A percentile compares a stretch with the other conserved stretches of the same genome.
phyloP scores from a whole-genome alignment of 2,797 vertebrate genomes.

The Heliangelus exortis region DNA sequence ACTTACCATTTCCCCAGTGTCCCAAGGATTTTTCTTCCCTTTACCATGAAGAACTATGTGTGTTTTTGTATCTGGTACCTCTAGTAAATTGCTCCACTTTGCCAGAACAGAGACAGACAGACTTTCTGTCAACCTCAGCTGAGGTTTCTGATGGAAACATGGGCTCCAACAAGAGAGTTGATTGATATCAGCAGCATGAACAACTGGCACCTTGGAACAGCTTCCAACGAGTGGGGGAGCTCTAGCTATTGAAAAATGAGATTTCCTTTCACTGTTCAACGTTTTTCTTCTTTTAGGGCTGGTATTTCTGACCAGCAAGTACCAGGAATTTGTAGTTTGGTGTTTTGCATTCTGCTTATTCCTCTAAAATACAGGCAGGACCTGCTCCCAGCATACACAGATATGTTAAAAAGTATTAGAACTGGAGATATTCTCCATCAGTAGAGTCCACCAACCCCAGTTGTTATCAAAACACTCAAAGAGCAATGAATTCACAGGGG shows the following conservation, averaged over 20 bases:
- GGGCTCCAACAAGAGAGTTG: background rate
- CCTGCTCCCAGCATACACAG: background rate
- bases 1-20: background rate
- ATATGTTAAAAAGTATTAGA: background rate
- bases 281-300: background rate
- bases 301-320: background rate
- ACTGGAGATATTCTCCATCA: background rate
- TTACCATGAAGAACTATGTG: background rate
- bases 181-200: background rate
- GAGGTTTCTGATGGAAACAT: background rate
- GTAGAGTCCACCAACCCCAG: background rate
- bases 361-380: background rate
- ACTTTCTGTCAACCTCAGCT: background rate
- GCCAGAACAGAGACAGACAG: background rate
- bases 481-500: background rate
- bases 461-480: background rate
- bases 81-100: background rate
- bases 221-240: fast-evolving
- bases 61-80: background rate
- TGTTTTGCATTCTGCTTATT: background rate
- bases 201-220: background rate
- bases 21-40: background rate
- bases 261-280: background rate
- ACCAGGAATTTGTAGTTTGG: background rate
- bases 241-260: background rate